Evolutionary conservation across 2,888 invertebrate genomes (phyloP).

Genomic region (Corythucha ciliata): DNA sequence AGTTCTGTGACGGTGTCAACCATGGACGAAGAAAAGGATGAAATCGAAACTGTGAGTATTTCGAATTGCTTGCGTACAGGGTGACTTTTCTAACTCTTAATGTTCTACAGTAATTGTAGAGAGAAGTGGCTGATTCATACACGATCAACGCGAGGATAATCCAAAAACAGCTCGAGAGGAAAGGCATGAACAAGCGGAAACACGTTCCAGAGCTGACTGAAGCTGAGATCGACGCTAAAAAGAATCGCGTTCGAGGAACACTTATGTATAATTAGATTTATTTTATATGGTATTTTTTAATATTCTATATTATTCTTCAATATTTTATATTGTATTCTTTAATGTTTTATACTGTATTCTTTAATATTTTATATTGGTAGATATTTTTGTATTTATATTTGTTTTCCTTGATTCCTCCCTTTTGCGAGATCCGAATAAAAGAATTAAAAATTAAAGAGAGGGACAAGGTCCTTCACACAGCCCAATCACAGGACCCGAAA

Average conservation of each 20-base stretch:
- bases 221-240: slow-evolving; percentile 53
- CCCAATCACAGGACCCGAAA: too few species aligned
- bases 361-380: too few species aligned
- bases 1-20: slow-evolving; percentile 99
- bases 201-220: slow-evolving; percentile 44
- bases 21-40: slow-evolving; percentile 98
- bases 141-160: slow-evolving; percentile 98
- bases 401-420: too few species aligned
- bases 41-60: slow-evolving; percentile 82
- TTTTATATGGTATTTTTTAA: not conserved
- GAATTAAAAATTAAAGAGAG: too few species aligned
- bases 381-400: too few species aligned
- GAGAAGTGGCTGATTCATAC: slow-evolving; percentile 98
- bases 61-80: too few species aligned
- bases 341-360: too few species aligned
- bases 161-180: slow-evolving; percentile 91
- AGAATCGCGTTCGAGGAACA: slow-evolving; percentile 69
- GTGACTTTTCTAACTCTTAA: too few species aligned
- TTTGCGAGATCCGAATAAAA: too few species aligned
- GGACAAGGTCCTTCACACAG: too few species aligned
- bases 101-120: slow-evolving; percentile 41
- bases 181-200: slow-evolving; percentile 79
- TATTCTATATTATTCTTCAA: too few species aligned
- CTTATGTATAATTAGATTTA: slow-evolving; percentile 58
- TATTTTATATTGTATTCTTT: too few species aligned